Conservation (phyloP, 1,140 invertebrate genomes). For the Drosophila nannoptera region DNA sequence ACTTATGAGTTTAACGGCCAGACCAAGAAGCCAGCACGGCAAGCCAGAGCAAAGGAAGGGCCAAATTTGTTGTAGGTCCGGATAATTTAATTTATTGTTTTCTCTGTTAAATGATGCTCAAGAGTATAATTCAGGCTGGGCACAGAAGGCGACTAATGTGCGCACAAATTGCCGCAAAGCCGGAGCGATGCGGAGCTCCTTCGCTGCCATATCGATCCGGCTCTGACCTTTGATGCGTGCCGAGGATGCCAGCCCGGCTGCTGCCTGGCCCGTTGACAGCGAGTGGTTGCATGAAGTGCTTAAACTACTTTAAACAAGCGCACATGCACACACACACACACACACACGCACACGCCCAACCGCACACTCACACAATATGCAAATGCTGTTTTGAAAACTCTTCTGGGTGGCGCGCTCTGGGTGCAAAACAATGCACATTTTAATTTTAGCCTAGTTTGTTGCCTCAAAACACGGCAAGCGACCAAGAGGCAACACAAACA, state of each 20-base stretch:
- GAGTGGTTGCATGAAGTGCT: conserved; percentile 45
- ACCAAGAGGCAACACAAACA: conserved; percentile 28
- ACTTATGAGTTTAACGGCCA: conserved; percentile 69
- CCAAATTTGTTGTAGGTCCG: conserved; percentile 72
- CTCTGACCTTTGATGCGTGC: conserved; percentile 50
- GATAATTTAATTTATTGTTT: conserved; percentile 77
- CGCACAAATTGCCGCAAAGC: conserved; percentile 61
- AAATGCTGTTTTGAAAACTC: conserved; percentile 57
- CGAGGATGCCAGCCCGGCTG: conserved; percentile 14
- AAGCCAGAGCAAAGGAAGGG: conserved; percentile 45
- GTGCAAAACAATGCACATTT: conserved; percentile 66
- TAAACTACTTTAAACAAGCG: conserved; percentile 8
- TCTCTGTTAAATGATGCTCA: conserved; percentile 76
- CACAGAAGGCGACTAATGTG: conserved; percentile 63
- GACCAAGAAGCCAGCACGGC: conserved; percentile 15
- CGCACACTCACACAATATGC: conserved; percentile 38
- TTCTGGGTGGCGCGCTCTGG: conserved; percentile 24
- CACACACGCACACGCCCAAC: conserved; percentile 26
- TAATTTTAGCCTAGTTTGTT: conserved; percentile 72
- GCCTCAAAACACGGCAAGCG: conserved; percentile 56
- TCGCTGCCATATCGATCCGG: conserved; percentile 33
- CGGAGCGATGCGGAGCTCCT: neutral
- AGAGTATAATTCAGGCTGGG: conserved; percentile 70
- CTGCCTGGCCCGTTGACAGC: conserved; percentile 32
- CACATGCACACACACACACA: conserved; percentile 1